Evolutionary conservation across 2,888 invertebrate genomes (phyloP), one percentile per base, ranked within the genome.

Genomic region (Philereme vetulata): DNA sequence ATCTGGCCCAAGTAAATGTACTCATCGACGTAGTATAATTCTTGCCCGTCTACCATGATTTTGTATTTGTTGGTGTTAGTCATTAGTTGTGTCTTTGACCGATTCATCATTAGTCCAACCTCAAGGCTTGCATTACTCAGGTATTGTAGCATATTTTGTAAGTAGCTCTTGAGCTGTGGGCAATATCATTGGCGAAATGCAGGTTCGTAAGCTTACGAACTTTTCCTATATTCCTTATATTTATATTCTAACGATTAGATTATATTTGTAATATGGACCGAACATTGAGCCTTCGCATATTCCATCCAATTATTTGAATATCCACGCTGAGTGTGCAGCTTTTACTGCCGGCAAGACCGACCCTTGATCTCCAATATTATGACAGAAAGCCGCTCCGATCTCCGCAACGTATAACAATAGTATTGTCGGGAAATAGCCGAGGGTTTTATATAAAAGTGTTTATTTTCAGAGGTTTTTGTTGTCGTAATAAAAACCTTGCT

Each of bases 331-430:
- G 74, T 78, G 65, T 59, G 76, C 76, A 76, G 76, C 64, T 77
- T 77, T 75, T 67, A 71, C 72, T 65, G 68, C 71, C 47, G 51
- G 68, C 67, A 63, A 60, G 68, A 47, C 51, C 68, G 71, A 72
- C 67, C 74, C 75, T 76, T 76, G 75, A 77, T 77, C 70, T 76
- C 70, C 67, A 77, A 79, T 80, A 77, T 76, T 82, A 82, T 83
- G 79, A 80, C 80, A 81, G 82, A 77, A 75, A 73, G 72, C 72
- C 74, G 72, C 76, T 76, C 70, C 75, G 71, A 76, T 74, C 72
- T 75, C 71, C 63, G 59, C 66, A 60, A 70, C 72, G 77, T 77
- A 43, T 52, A 57, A 74, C 67, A 72, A 74, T 74, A 73, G 70
- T 71, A 74, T 69, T 72, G 67, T 67, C 50, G 55, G 55, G 34